Percentiles rank a stretch among this genome's conserved stretches.
These are phyloP conservation scores for Tolmerus cingulatus DNA, from an alignment of 2,888 invertebrate genomes.

Conservation along the genomic window DNA sequence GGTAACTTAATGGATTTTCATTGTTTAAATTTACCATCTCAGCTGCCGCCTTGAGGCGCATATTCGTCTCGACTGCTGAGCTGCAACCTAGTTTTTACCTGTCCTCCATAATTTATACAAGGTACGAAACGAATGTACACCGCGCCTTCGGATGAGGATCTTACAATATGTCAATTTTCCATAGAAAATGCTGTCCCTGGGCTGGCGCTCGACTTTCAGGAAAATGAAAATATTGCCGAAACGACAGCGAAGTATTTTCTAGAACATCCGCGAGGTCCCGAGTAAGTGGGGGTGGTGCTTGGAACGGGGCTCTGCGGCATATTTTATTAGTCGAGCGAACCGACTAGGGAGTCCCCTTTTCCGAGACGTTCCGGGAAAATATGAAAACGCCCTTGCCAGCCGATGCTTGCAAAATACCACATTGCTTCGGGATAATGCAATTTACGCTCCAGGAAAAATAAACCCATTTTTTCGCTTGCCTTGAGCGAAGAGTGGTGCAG, in stretches of 20 bases:
- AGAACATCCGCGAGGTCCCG: background rate
- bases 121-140: background rate
- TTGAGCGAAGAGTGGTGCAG: background rate
- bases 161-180: constrained; percentile 12
- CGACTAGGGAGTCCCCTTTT: background rate
- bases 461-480: background rate
- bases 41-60: background rate
- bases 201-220: background rate
- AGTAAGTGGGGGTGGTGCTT: background rate
- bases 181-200: background rate
- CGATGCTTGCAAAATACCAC: background rate
- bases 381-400: background rate
- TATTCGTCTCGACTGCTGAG: background rate
- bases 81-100: background rate
- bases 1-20: background rate
- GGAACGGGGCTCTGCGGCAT: background rate
- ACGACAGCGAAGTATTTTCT: background rate
- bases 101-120: background rate
- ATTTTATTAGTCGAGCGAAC: background rate
- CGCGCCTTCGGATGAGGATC: background rate
- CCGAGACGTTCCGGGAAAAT: background rate
- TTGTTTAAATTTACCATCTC: background rate
- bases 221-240: background rate
- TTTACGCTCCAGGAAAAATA: background rate
- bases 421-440: background rate